These are phyloP conservation scores for Aphidius gifuensis DNA, from an alignment of 1,140 invertebrate genomes.

Conservation along the genomic window DNA sequence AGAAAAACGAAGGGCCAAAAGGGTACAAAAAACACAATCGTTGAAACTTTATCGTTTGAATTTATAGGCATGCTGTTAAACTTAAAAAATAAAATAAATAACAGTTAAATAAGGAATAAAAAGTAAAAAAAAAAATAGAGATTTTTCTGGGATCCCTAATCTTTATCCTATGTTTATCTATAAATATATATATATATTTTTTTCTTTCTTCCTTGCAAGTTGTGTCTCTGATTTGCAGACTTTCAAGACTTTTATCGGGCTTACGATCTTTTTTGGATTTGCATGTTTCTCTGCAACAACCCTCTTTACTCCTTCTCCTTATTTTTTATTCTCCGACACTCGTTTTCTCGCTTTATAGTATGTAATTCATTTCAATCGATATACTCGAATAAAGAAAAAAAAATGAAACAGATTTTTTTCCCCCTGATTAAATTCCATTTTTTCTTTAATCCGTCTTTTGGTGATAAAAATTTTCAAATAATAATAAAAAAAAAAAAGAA, in stretches of 20 bases:
- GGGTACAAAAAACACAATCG: conserved; percentile 27
- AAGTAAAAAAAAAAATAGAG: conserved; percentile 5
- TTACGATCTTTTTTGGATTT: conserved; percentile 24
- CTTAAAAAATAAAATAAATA: conserved; percentile 3
- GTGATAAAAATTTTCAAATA: background rate
- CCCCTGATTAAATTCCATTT: background rate
- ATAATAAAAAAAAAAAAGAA: too few relatives aligned
- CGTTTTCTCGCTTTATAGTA: conserved; percentile 3
- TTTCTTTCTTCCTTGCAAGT: background rate
- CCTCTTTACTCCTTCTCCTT: background rate
- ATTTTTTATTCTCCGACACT: background rate
- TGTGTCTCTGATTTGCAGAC: conserved; percentile 20
- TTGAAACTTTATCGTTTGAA: conserved; percentile 36
- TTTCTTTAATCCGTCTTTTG: background rate
- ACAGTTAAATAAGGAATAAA: background rate
- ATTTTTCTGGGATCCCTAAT: conserved; percentile 22
- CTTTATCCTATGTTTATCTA: conserved; percentile 7
- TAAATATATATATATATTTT: background rate
- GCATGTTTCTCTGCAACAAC: conserved; percentile 17
- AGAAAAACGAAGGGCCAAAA: background rate
- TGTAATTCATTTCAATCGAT: conserved; percentile 23
- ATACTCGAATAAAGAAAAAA: background rate
- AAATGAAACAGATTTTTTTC: background rate
- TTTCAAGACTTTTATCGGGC: conserved; percentile 27
- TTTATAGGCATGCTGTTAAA: conserved; percentile 32